phyloP scores from a whole-genome alignment of 2,113 vertebrate genomes.

The Cyphomyrus discorhynchus region DNA sequence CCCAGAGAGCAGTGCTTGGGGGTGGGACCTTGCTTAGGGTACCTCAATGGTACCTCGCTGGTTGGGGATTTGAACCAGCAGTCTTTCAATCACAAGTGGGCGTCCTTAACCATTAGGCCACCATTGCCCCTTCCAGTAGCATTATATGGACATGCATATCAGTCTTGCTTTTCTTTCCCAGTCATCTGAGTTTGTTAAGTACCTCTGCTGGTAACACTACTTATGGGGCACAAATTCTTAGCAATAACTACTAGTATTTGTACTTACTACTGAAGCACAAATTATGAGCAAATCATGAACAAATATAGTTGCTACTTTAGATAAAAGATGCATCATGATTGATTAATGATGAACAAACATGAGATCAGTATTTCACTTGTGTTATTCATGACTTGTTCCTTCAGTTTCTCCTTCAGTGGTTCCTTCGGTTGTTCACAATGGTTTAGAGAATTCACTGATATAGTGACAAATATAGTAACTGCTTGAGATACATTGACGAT shows the following conservation, averaged over 20 bases:
- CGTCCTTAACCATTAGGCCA: no score
- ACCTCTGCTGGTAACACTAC: background rate
- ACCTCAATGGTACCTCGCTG: no score
- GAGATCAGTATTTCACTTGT: background rate
- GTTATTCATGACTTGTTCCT: background rate
- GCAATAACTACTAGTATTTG: background rate
- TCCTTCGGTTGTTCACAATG: background rate
- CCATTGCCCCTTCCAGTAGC: background rate
- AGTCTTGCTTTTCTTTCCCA: background rate
- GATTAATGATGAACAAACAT: background rate
- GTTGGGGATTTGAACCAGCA: no score
- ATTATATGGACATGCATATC: background rate
- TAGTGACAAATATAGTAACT: background rate
- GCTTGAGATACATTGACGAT: background rate
- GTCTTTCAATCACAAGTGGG: no score
- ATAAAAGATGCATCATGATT: background rate
- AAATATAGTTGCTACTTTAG: background rate
- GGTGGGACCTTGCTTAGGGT: no score
- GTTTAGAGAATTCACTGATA: background rate
- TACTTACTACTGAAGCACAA: background rate
- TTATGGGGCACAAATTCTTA: background rate
- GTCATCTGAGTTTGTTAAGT: background rate
- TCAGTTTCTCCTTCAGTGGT: background rate
- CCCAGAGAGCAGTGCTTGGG: no score
- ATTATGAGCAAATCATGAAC: background rate